Conservation (phyloP, 2,888 invertebrate genomes). For the Acronicta aceris region DNA sequence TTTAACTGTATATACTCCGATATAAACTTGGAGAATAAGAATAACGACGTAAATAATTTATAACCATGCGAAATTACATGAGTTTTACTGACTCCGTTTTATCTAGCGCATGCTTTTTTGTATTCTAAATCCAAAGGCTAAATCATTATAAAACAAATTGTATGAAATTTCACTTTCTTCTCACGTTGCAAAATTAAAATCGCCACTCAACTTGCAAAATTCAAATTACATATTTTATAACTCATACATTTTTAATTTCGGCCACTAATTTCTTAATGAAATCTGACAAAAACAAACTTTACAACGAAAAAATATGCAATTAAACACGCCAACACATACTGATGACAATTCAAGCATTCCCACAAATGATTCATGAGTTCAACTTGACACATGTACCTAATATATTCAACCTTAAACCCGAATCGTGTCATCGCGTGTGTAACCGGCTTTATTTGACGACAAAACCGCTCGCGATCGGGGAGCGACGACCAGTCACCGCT, state of each 20-base stretch:
- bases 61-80: too few species aligned
- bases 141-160: neutral
- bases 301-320: conserved; percentile 25
- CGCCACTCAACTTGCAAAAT: neutral
- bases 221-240: neutral
- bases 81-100: too few species aligned
- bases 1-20: too few species aligned
- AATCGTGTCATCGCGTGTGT: conserved; percentile 68
- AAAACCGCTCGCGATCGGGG: conserved; percentile 69
- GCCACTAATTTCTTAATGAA: neutral
- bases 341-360: conserved; percentile 16
- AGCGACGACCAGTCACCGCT: conserved; percentile 72
- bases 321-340: conserved; percentile 25
- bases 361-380: conserved; percentile 44
- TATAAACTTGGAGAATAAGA: too few species aligned
- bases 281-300: conserved; percentile 15
- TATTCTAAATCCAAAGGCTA: too few species aligned
- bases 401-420: conserved; percentile 57
- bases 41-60: too few species aligned
- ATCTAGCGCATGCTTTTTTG: too few species aligned
- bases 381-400: conserved; percentile 55
- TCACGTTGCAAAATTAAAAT: too few species aligned
- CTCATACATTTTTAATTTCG: neutral
- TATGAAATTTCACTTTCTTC: neutral
- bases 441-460: conserved; percentile 70